Evolutionary conservation across 1,140 invertebrate genomes (phyloP).

Genomic region (Drosophila virilis): DNA sequence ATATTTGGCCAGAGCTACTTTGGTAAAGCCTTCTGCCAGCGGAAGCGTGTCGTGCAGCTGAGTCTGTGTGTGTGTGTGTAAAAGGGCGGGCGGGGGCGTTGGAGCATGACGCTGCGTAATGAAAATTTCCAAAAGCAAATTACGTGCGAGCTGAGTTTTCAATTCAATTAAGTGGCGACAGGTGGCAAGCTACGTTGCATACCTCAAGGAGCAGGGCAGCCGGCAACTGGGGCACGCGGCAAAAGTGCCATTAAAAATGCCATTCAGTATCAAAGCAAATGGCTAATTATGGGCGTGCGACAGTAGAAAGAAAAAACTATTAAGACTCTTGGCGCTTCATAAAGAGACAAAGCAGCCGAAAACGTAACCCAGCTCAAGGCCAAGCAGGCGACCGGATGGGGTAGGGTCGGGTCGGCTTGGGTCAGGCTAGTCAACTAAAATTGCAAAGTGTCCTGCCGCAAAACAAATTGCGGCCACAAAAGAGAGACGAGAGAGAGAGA

Average conservation of each 20-base stretch:
- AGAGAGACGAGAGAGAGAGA: background rate
- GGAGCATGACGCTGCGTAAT: constrained; percentile 43
- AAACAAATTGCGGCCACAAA: constrained; percentile 55
- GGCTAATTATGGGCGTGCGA: constrained; percentile 43
- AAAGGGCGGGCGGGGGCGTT: constrained; percentile 9
- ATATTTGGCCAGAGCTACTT: constrained; percentile 60
- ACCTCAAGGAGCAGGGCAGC: constrained; percentile 40
- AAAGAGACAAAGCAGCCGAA: constrained; percentile 7
- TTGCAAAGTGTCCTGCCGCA: constrained; percentile 68
- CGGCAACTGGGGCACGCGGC: constrained; percentile 12
- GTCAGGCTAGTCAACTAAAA: constrained; percentile 50
- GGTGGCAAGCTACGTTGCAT: constrained; percentile 47
- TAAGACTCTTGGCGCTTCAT: constrained; percentile 10
- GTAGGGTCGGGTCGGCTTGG: too few relatives aligned
- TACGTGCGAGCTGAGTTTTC: constrained; percentile 68
- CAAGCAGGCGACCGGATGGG: constrained; percentile 16
- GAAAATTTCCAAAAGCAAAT: constrained; percentile 68
- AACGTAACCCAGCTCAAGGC: constrained; percentile 36
- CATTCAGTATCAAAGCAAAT: constrained; percentile 62
- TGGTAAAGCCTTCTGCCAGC: constrained; percentile 24
- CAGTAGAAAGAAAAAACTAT: constrained; percentile 16
- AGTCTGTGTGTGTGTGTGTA: too few relatives aligned
- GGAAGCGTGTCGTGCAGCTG: background rate
- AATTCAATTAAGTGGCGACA: constrained; percentile 75
- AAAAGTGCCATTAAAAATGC: constrained; percentile 30